These are phyloP conservation scores for Onthophagus sagittarius DNA, from an alignment of 2,888 invertebrate species.

Conservation along the genomic window DNA sequence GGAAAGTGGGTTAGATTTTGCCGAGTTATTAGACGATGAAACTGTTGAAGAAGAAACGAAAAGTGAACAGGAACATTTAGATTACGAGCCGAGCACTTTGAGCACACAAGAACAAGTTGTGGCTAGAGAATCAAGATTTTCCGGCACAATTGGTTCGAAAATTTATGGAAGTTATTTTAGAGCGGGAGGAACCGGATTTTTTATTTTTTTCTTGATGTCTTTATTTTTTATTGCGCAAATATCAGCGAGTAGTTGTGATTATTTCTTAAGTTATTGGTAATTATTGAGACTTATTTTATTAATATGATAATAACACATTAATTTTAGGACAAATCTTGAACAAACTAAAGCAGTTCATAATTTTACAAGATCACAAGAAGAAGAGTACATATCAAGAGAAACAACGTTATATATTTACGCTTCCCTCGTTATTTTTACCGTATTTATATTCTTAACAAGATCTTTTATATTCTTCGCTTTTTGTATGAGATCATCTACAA, in stretches of 20 bases:
- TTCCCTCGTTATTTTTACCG: constrained; percentile 45
- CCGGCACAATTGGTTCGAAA: constrained; percentile 51
- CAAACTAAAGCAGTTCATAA: constrained; percentile 31
- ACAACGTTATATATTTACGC: constrained; percentile 17
- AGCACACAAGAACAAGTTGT: constrained; percentile 39
- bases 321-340: constrained; percentile 42
- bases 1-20: constrained; percentile 68
- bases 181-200: constrained; percentile 65
- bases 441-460: constrained; percentile 39
- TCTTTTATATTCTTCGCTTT: constrained; percentile 52
- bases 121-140: constrained; percentile 57
- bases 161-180: constrained; percentile 67
- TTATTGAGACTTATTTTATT: constrained; percentile 26
- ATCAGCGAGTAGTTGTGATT: constrained; percentile 71
- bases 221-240: constrained; percentile 66
- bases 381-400: constrained; percentile 2
- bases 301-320: constrained; percentile 3
- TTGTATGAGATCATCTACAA: constrained; percentile 55
- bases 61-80: constrained; percentile 33
- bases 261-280: constrained; percentile 75
- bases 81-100: constrained; percentile 31
- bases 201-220: constrained; percentile 57
- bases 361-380: constrained; percentile 11
- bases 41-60: constrained; percentile 34
- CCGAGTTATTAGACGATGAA: constrained; percentile 56